Evolutionary conservation across 2,113 vertebrate genomes (phyloP).

Genomic region (Girardinichthys multiradiatus): DNA sequence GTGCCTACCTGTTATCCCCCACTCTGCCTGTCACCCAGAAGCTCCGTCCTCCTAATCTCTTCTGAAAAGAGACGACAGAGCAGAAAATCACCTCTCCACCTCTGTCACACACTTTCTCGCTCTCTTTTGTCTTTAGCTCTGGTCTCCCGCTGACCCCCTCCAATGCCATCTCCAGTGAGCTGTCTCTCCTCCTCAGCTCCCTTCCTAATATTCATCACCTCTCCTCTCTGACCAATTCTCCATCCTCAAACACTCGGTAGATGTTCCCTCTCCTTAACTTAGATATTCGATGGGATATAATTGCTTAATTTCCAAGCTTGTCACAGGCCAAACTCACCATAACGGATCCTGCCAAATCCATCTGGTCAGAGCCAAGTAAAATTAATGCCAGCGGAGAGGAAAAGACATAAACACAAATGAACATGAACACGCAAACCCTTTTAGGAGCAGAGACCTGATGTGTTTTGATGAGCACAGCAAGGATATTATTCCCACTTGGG

Average conservation of each 20-base stretch:
- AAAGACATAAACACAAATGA: constrained; percentile 19
- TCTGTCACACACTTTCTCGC: constrained; percentile 74
- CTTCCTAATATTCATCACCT: constrained; percentile 21
- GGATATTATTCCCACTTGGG: constrained; percentile 53
- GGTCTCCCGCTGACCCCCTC: constrained; percentile 50
- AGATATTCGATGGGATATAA: constrained; percentile 44
- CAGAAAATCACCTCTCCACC: constrained; percentile 82
- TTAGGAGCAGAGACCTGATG: constrained; percentile 36
- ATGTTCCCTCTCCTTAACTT: constrained; percentile 11
- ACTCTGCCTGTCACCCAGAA: constrained; percentile 70
- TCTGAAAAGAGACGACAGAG: constrained; percentile 79
- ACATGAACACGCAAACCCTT: constrained; percentile 7
- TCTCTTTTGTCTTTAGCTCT: constrained; percentile 76
- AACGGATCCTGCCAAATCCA: constrained; percentile 57
- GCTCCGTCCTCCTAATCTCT: constrained; percentile 74
- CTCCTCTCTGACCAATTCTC: constrained; percentile 5
- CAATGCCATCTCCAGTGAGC: background rate
- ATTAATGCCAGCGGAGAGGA: constrained; percentile 50
- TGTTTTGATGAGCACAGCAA: constrained; percentile 58
- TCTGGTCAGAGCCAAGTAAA: constrained; percentile 52
- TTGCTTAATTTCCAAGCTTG: constrained; percentile 69
- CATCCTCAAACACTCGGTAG: constrained; percentile 5
- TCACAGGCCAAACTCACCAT: constrained; percentile 68
- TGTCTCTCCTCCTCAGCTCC: constrained; percentile 10
- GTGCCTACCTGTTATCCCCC: constrained; percentile 71